Evolutionary conservation across 2,797 vertebrate genomes (phyloP).

Genomic region (Esox lucius): DNA sequence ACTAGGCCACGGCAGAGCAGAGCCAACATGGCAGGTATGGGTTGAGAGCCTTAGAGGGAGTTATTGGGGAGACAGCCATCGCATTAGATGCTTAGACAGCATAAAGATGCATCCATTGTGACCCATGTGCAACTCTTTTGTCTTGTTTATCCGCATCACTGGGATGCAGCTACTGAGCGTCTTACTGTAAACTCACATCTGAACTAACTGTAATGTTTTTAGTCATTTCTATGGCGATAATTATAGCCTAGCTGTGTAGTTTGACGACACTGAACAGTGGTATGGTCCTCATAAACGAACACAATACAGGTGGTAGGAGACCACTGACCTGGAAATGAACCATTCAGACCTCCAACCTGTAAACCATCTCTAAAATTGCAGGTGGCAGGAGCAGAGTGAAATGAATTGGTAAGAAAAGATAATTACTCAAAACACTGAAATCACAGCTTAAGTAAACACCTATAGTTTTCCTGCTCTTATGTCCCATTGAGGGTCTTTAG

Average conservation of each 20-base stretch:
- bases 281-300: background rate
- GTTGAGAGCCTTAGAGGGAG: background rate
- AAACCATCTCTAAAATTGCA: background rate
- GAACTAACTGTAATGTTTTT: background rate
- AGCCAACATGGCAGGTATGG: background rate
- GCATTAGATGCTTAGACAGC: background rate
- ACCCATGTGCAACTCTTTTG: background rate
- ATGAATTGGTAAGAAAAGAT: constrained; percentile 11
- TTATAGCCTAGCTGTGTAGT: background rate
- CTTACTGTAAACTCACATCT: background rate
- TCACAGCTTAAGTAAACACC: constrained; percentile 36
- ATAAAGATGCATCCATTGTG: background rate
- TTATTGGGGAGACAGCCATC: no score
- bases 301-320: constrained; percentile 2
- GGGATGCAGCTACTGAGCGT: background rate
- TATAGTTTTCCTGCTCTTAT: constrained; percentile 23
- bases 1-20: background rate
- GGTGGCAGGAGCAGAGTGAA: constrained; percentile 5
- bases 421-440: constrained; percentile 26
- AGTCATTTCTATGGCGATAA: background rate
- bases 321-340: background rate
- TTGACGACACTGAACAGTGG: background rate
- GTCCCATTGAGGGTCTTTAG: constrained; percentile 16
- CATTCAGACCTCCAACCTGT: background rate
- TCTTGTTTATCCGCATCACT: background rate